Percentiles rank a stretch among this genome's conserved stretches.
Evolutionary conservation across 2,113 vertebrate genomes (phyloP).

Genomic region (Callionymus lyra): DNA sequence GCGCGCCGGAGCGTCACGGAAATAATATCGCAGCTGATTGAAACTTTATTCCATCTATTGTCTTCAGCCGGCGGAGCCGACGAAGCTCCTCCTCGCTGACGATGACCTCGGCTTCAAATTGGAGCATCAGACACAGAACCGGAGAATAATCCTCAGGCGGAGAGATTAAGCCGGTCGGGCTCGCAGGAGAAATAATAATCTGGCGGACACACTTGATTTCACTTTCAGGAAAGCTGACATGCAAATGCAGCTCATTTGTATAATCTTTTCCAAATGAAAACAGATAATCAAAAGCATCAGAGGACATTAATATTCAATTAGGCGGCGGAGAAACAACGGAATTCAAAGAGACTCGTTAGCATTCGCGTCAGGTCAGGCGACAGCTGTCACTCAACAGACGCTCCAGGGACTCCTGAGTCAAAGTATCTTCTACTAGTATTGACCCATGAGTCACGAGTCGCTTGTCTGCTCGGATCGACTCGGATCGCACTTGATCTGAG

Average conservation of each 20-base stretch:
- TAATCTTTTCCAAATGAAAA: constrained; percentile 74
- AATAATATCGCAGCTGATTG: constrained; percentile 65
- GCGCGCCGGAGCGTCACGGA: constrained; percentile 59
- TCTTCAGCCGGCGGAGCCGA: constrained; percentile 65
- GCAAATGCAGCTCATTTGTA: constrained; percentile 68
- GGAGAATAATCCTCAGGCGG: constrained; percentile 69
- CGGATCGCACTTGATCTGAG: too few species aligned
- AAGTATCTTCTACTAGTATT: too few species aligned
- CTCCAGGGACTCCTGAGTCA: too few species aligned
- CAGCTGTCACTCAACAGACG: too few species aligned
- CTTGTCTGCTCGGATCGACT: too few species aligned
- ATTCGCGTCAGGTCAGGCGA: too few species aligned
- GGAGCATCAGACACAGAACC: constrained; percentile 52
- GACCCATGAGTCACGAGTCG: too few species aligned
- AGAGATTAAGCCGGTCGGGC: constrained; percentile 67
- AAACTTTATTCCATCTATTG: constrained; percentile 66
- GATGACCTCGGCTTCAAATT: constrained; percentile 52
- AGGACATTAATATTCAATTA: constrained; percentile 72
- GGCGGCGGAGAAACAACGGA: constrained; percentile 62
- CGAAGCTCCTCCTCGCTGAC: constrained; percentile 43
- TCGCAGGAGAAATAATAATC: constrained; percentile 53
- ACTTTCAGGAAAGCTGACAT: constrained; percentile 56
- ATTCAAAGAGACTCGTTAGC: constrained; percentile 28
- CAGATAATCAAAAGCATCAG: constrained; percentile 72
- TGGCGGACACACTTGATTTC: constrained; percentile 62